Percentiles rank a stretch among this genome's conserved stretches.
These are phyloP conservation scores for Brachionus asplanchnoidis DNA, from an alignment of 1,140 invertebrate species.

Conservation along the genomic window DNA sequence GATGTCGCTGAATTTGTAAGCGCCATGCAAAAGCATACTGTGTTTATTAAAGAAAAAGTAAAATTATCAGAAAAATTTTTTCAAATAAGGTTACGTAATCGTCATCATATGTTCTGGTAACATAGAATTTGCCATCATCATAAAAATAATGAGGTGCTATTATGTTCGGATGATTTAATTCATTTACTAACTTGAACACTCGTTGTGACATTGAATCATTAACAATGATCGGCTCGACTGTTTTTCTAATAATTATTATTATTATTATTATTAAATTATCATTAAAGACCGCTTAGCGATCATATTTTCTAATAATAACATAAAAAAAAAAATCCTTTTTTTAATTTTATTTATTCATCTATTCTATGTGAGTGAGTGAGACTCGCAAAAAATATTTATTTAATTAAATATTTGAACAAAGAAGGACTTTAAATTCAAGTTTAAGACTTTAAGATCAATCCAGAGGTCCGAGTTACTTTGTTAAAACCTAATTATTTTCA, in stretches of 20 bases:
- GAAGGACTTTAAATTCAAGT: too few species aligned
- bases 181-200: conserved; percentile 25
- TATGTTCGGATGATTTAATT: conserved; percentile 33
- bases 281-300: too few species aligned
- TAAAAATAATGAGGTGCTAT: conserved; percentile 3
- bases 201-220: conserved; percentile 18
- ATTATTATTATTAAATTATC: neutral
- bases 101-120: conserved; percentile 34
- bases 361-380: too few species aligned
- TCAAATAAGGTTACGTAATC: neutral
- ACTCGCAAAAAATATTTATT: neutral
- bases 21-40: conserved; percentile 41
- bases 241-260: conserved; percentile 1
- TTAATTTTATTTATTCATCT: too few species aligned
- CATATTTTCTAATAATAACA: neutral
- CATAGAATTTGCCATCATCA: conserved; percentile 19
- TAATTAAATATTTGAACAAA: neutral
- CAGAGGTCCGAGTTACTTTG: too few species aligned
- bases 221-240: conserved; percentile 14
- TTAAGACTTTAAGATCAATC: too few species aligned
- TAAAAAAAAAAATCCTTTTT: neutral
- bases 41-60: neutral
- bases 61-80: neutral
- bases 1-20: conserved; percentile 26
- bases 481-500: too few species aligned